Conservation (phyloP, 2,888 invertebrate genomes). For the Syrphus vitripennis region DNA sequence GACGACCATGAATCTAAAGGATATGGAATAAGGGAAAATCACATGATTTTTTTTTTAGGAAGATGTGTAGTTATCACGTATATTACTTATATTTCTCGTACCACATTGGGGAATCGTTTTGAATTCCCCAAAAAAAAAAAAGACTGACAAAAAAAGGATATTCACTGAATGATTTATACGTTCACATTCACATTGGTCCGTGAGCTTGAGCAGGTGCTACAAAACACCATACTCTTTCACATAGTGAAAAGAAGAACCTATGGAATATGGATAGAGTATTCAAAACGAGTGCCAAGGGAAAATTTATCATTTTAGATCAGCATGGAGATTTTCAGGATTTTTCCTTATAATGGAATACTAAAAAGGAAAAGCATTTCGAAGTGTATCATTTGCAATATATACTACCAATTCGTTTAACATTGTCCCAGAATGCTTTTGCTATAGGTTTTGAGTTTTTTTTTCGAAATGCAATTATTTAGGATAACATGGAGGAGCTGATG, state of each 20-base stretch:
- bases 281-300: constrained; percentile 66
- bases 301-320: constrained; percentile 70
- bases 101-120: constrained; percentile 1
- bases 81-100: not conserved
- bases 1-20: constrained; percentile 1
- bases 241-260: not conserved
- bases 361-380: constrained; percentile 55
- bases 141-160: constrained; percentile 51
- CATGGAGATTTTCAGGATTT: constrained; percentile 66
- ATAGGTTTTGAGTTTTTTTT: not conserved
- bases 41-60: constrained; percentile 18
- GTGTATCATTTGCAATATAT: constrained; percentile 67
- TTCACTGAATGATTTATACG: constrained; percentile 69
- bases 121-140: constrained; percentile 35
- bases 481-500: too few relatives aligned
- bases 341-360: constrained; percentile 61
- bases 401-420: constrained; percentile 63
- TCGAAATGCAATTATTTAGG: too few relatives aligned
- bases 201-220: constrained; percentile 66
- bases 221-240: not conserved
- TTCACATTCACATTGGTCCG: constrained; percentile 67
- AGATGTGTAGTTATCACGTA: not conserved
- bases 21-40: constrained; percentile 19
- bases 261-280: constrained; percentile 36
- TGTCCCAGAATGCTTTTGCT: constrained; percentile 18